Evolutionary conservation across 2,888 invertebrate genomes (phyloP).

Genomic region (Loripinus fragilis): DNA sequence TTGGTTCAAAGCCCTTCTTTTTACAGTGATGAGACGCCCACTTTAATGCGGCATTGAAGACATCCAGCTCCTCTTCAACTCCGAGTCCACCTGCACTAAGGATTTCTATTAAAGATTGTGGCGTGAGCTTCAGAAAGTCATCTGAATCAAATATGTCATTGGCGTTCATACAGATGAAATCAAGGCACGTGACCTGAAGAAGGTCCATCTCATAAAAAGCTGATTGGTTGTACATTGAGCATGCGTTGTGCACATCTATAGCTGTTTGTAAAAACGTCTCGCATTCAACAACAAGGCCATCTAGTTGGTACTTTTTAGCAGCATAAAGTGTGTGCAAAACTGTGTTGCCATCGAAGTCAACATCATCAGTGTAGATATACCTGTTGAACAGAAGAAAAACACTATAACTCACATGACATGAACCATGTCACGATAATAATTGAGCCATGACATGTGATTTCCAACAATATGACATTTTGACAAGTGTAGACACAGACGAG

Average conservation of each 20-base stretch:
- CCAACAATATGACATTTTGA: no score
- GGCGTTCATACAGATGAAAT: conserved; percentile 58
- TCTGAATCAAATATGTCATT: conserved; percentile 57
- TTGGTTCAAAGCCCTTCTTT: conserved; percentile 53
- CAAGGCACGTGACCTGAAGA: conserved; percentile 47
- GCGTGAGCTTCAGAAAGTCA: conserved; percentile 52
- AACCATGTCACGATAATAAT: no score
- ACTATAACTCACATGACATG: neutral
- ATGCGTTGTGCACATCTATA: conserved; percentile 54
- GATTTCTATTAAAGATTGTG: conserved; percentile 40
- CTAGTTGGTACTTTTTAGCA: conserved; percentile 67
- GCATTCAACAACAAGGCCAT: conserved; percentile 57
- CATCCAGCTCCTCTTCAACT: conserved; percentile 56
- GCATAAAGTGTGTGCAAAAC: conserved; percentile 66
- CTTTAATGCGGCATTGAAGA: conserved; percentile 57
- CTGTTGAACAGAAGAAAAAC: conserved; percentile 29
- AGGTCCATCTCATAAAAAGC: conserved; percentile 57
- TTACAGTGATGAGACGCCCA: conserved; percentile 61
- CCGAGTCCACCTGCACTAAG: conserved; percentile 45
- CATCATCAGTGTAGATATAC: conserved; percentile 67
- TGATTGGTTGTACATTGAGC: conserved; percentile 58
- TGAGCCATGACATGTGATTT: no score
- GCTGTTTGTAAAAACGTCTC: conserved; percentile 60
- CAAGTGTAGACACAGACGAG: no score
- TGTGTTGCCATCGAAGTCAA: conserved; percentile 62